These are phyloP conservation scores for Tolmerus cingulatus DNA, from an alignment of 2,888 invertebrate genomes.

Conservation along the genomic window DNA sequence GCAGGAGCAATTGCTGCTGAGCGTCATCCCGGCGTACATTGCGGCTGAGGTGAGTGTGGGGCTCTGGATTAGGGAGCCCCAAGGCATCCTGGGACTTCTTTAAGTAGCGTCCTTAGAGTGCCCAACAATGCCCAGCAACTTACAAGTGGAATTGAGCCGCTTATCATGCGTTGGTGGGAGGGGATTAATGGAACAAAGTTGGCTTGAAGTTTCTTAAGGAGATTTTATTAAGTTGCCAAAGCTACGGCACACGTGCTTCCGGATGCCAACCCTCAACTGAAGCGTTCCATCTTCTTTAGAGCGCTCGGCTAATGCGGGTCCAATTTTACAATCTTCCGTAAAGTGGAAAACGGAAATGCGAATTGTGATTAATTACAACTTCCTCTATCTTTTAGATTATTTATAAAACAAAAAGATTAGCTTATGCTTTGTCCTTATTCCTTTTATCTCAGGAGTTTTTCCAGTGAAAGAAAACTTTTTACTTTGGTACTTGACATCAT, in stretches of 20 bases:
- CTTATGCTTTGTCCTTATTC: too few species aligned
- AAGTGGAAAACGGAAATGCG: background rate
- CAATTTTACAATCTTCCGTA: background rate
- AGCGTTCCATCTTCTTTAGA: background rate
- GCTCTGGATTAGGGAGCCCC: background rate
- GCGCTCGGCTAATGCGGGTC: background rate
- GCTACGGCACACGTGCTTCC: background rate
- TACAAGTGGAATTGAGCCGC: background rate
- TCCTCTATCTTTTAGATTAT: background rate
- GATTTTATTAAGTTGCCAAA: background rate
- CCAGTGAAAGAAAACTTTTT: too few species aligned
- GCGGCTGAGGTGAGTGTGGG: constrained; percentile 82
- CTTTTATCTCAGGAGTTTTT: too few species aligned
- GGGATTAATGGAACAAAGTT: background rate
- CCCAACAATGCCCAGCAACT: background rate
- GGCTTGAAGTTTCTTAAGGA: background rate
- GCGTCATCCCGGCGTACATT: constrained; percentile 94
- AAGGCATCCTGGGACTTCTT: background rate
- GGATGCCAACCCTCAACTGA: background rate
- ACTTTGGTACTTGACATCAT: too few species aligned
- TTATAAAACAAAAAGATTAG: too few species aligned
- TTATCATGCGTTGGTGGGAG: background rate
- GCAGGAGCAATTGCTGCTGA: constrained; percentile 88
- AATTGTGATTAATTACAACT: background rate
- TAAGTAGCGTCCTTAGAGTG: background rate